phyloP scores from a whole-genome alignment of 2,888 invertebrate genomes.

The Nomada fucata region DNA sequence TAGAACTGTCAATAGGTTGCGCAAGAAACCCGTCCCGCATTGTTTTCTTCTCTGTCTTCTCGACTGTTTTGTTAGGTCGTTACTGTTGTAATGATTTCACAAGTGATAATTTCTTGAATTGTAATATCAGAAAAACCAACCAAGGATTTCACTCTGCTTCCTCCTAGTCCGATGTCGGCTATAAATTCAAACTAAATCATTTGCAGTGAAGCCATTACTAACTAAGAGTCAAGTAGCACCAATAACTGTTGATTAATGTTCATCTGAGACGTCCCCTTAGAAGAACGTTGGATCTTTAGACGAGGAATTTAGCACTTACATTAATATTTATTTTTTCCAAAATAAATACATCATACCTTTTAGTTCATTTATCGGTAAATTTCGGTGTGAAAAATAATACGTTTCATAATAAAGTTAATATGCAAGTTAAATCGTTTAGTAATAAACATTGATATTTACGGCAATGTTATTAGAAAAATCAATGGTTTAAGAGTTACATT shows the following conservation, averaged over 20 bases:
- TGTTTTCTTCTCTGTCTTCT: neutral
- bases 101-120: neutral
- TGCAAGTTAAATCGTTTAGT: no score
- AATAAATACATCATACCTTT: neutral
- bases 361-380: neutral
- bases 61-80: neutral
- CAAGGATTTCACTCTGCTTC: neutral
- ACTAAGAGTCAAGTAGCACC: constrained; percentile 28
- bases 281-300: neutral
- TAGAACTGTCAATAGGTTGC: no score
- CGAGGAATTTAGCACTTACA: neutral
- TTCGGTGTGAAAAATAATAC: neutral
- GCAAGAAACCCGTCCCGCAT: neutral
- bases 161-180: neutral
- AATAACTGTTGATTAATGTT: constrained; percentile 14
- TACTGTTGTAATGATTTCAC: neutral
- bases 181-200: neutral
- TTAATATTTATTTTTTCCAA: neutral
- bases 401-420: no score
- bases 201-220: constrained; percentile 19
- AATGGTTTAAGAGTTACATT: neutral
- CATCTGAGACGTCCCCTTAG: neutral
- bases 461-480: no score
- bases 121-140: no score
- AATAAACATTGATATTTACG: no score